Evolutionary conservation across 2,888 invertebrate genomes (phyloP).

Genomic region (Hydrotaea cyrtoneurina): DNA sequence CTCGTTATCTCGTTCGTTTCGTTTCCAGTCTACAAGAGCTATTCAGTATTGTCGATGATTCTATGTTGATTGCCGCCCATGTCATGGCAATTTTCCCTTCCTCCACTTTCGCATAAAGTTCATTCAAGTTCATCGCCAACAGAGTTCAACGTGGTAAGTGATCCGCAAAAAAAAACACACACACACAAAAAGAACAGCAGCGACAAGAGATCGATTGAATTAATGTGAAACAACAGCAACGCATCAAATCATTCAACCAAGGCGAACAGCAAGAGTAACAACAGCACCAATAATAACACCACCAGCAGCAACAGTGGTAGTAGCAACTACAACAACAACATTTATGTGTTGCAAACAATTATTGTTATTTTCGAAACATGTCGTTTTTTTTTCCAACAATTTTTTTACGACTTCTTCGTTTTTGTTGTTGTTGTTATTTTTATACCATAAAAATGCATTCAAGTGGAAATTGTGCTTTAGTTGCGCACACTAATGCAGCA

Average conservation of each 20-base stretch:
- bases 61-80: no score
- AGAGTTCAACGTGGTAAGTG: not conserved
- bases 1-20: no score
- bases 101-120: not conserved
- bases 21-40: no score
- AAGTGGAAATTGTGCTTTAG: slow-evolving; percentile 57
- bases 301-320: not conserved
- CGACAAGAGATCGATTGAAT: slow-evolving; percentile 12
- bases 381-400: not conserved
- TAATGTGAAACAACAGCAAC: slow-evolving; percentile 11
- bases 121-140: not conserved
- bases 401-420: not conserved
- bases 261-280: not conserved
- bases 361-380: slow-evolving; percentile 52
- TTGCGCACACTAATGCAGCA: not conserved
- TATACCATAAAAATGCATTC: slow-evolving; percentile 53
- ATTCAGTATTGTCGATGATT: no score
- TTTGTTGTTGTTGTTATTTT: slow-evolving; percentile 9
- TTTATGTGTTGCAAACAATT: slow-evolving; percentile 64
- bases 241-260: not conserved
- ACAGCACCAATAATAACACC: not conserved
- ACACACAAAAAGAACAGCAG: no score
- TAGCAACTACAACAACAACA: slow-evolving; percentile 24
- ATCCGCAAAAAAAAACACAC: slow-evolving; percentile 10
- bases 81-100: no score